Percentiles rank a stretch among this genome's conserved stretches.
Evolutionary conservation across 1,140 invertebrate species (phyloP).

Genomic region (Pollicipes pollicipes): DNA sequence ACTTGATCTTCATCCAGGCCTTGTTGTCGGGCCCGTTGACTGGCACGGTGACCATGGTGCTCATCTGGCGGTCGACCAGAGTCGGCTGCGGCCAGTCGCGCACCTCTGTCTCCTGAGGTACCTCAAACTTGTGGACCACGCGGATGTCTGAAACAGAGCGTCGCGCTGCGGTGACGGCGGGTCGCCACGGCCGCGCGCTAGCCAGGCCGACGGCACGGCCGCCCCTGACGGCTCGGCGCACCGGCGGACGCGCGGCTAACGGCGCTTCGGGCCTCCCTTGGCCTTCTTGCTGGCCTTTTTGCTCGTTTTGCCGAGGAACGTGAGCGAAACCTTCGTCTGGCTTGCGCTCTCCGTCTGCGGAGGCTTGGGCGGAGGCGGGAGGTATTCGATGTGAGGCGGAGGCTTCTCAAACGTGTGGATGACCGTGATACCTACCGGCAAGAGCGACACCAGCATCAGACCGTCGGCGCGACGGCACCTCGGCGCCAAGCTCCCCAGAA

Average conservation of each 20-base stretch:
- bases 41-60: not conserved
- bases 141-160: not conserved
- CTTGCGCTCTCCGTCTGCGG: not conserved
- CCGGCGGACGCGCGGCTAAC: not conserved
- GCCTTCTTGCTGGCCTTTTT: not conserved
- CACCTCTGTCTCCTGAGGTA: not conserved
- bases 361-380: not conserved
- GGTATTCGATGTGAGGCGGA: not conserved
- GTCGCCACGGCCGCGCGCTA: no score
- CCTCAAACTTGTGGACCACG: not conserved
- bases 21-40: not conserved
- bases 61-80: not conserved
- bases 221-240: no score
- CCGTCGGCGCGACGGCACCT: no score
- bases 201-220: no score
- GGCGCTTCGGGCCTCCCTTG: no score
- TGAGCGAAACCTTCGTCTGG: not conserved
- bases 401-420: not conserved
- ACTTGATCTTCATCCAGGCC: not conserved
- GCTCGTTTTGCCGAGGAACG: not conserved
- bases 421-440: not conserved
- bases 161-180: no score
- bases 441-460: no score
- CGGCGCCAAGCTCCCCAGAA: no score
- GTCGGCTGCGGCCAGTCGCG: not conserved